These are phyloP conservation scores for Martes flavigula DNA, from an alignment of 2,797 vertebrate genomes.

Conservation along the genomic window DNA sequence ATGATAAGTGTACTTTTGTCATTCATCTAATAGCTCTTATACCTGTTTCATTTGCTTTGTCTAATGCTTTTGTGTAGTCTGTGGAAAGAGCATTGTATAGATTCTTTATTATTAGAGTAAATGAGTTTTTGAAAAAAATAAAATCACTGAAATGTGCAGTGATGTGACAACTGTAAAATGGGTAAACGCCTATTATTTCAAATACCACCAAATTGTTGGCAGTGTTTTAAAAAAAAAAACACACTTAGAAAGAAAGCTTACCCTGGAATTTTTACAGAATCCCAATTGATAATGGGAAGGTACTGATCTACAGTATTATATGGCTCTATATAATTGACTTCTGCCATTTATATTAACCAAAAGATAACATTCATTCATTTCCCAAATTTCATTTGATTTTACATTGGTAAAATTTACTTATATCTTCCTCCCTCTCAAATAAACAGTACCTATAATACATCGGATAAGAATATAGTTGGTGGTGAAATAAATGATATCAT, in stretches of 20 bases:
- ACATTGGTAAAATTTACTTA: background rate
- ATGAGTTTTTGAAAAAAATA: constrained; percentile 57
- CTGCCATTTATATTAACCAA: constrained; percentile 40
- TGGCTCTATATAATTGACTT: constrained; percentile 8
- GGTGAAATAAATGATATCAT: background rate
- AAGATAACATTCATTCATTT: constrained; percentile 45
- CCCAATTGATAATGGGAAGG: background rate
- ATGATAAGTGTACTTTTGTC: background rate
- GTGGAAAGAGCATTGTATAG: constrained; percentile 13
- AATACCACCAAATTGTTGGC: background rate
- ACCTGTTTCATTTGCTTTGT: constrained; percentile 26
- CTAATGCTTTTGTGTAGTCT: constrained; percentile 22
- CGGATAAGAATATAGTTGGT: background rate
- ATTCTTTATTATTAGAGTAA: constrained; percentile 31
- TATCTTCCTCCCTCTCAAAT: constrained; percentile 32
- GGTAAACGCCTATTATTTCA: constrained; percentile 42
- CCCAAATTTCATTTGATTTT: constrained; percentile 34
- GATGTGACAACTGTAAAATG: constrained; percentile 14
- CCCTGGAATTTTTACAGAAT: constrained; percentile 15
- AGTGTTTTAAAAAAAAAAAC: background rate
- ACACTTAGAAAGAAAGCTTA: background rate
- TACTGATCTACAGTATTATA: background rate
- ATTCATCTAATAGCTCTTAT: background rate
- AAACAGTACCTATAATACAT: background rate
- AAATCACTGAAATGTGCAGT: constrained; percentile 52